Conservation (phyloP, 2,888 invertebrate genomes). For the Agelastica alni region DNA sequence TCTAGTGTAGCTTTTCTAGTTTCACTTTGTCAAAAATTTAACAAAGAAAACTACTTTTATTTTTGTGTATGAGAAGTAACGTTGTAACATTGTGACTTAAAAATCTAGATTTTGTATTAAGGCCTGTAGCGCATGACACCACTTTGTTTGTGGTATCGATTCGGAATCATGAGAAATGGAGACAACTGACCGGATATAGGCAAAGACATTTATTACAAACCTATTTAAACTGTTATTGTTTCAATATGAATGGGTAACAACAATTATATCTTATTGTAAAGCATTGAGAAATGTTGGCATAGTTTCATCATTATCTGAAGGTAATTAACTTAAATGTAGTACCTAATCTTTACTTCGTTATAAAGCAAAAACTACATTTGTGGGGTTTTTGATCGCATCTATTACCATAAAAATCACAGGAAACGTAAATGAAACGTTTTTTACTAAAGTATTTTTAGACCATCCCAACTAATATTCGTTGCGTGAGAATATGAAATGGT, state of each 20-base stretch:
- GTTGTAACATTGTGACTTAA: too few relatives aligned
- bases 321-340: too few relatives aligned
- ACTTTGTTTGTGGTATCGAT: constrained; percentile 1
- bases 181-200: constrained; percentile 1
- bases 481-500: not conserved
- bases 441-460: not conserved
- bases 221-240: not conserved
- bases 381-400: too few relatives aligned
- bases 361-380: too few relatives aligned
- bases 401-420: not conserved
- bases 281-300: too few relatives aligned
- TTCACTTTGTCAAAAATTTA: too few relatives aligned
- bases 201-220: not conserved
- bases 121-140: not conserved
- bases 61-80: too few relatives aligned
- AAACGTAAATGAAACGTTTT: not conserved
- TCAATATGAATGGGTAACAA: not conserved
- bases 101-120: not conserved
- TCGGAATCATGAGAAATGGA: not conserved
- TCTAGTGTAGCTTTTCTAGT: too few relatives aligned
- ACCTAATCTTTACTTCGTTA: too few relatives aligned
- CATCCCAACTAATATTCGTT: not conserved
- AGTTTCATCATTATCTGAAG: too few relatives aligned
- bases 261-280: too few relatives aligned
- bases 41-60: too few relatives aligned